Base-by-base conservation (phyloP, 1,140 invertebrate species). In the Lordiphosa stackelbergi region DNA sequence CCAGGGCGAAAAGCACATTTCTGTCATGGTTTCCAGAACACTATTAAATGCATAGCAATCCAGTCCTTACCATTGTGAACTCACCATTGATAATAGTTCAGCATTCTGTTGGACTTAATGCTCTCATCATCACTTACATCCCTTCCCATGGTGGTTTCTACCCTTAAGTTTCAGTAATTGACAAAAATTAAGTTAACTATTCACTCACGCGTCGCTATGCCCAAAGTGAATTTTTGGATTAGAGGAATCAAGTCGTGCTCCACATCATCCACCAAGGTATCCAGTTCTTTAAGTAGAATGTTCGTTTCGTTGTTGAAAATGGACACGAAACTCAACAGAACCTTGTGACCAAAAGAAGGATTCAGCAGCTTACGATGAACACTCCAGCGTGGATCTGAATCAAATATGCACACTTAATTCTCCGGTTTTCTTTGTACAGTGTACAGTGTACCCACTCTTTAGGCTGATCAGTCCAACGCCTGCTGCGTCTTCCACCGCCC, bases 131-230 rank as follows among this genome's bases (percentile, higher is more conserved):
- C 37, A 9, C 63, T 73, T 0, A 73, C 64, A 34, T 74, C 66
- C 24, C 60, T 72, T 0, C 85, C 85, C 85, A 86, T 86, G 2
- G 85, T 86, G 4, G 85, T 86, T 62, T 85, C 85, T 86, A 28
- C 28, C n/a, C 31, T 59, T 45, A 5, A 16, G 13, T 4, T 34
- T 37, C 5, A 2, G n/a, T n/a, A 5, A 37, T 6, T 28, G 0
- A 0, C 2, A 4, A 10, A 10, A 0, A 19, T 13, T 12, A 3
- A 1, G 7, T 22, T 35, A 0, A 0, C 28, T 9, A 8, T 16
- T 5, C 5, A 70, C 85, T 83, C 48, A 86, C 85, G 71, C 28
- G 77, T 75, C 4, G 85, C 79, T 37, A 86, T 70, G 19, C 66
- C 59, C 36, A 86, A 10, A 1, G 85, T 83, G 9, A 78, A 73